Base-by-base conservation (phyloP, 2,797 vertebrate genomes). In the Alfaro cultratus region DNA sequence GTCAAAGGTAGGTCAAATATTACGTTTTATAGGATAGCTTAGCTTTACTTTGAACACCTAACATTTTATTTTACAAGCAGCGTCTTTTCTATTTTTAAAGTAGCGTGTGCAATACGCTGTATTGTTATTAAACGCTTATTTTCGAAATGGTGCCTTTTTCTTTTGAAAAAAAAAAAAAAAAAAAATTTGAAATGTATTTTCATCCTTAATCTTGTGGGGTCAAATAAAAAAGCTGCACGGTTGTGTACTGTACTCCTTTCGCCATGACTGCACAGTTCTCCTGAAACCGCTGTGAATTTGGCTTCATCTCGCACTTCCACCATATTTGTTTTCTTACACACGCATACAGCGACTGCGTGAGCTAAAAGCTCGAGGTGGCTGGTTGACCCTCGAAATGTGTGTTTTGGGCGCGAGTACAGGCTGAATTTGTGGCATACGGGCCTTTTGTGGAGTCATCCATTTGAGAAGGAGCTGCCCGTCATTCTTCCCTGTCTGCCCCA, bases 1-100 rank as follows among this genome's bases (percentile, higher is more conserved):
- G 98, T 95, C 98, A 98, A 96, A 98, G 98, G 98, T 99, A 97
- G 95, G 94, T 86, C 41, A 39, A 77, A 21, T 79, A 86, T 88
- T 78, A 79, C 31, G 34, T 79, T 62, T 57, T 79, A 73, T 85
- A 39, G 75, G 34, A 79, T 60, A 80, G 72, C 4, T 13, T 49
- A 5, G 68, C 26, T 72, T 46, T 53, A 72, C 31, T 72, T 55
- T 62, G 18, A 57, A 1, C 21, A 11, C 45, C 26, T 46, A n/a
- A 36, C 47, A 73, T 62, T 57, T 57, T 57, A n/a, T 57, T 57
- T 26, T 49, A 41, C 12, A 55, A 26, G 26, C 16, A 31, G 21
- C 13, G 11, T 41, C 23, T 74, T 39, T 3, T 74, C 15, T 55
- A 4, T 74, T 57, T 26, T 29, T n/a, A n/a, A 57, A 18, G 5